Base-by-base conservation (phyloP, 2,888 invertebrate genomes). In the Dryococelus australis region DNA sequence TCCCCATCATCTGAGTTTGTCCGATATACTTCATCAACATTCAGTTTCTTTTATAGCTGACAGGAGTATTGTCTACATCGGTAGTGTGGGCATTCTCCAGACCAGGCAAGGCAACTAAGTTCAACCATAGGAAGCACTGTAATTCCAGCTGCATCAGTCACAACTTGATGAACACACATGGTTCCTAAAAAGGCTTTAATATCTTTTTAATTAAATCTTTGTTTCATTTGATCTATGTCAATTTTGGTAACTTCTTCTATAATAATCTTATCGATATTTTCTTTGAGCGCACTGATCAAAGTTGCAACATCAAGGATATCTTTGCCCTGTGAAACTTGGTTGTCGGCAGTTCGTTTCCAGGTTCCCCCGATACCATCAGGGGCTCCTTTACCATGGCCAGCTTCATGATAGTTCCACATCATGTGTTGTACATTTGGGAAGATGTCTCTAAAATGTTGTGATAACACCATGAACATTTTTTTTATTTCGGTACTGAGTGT, bases 351-450 rank as follows among this genome's bases (percentile, higher is more conserved):
- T 16, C 87, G 24, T 79, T 87, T 87, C 0, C 83, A n/a, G 85
- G 78, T 43, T 13, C 78, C 87, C 9, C 87, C 85, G 26, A 85
- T 85, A 47, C 87, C 85, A 85, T 87, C 87, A 24, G 87, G 87
- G 28, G 87, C 87, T 26, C 85, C 87, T 51, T 87, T 87, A 28
- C 87, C 87, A 84, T 87, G 87, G 8, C 87, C 87, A 16, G 85
- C 51, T 87, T 87, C 65, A 10, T 79, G 84, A 79, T 85, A 87
- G 78, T 87, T 87, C 87, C 87, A 87, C 16, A 85, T 78, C n/a
- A 78, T 43, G 9, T 51, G 27, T 27, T 53, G 20, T 28, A 87
- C 43, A 0, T 43, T 47, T 85, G 85, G 85, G 65, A 85, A 87
- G 24, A 47, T 85, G n/a, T n/a, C n/a, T 43, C 16, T 26, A 85